A percentile compares a stretch with the other conserved stretches of the same genome.
Evolutionary conservation across 1,140 invertebrate genomes (phyloP).

Genomic region (Drosophila busckii): DNA sequence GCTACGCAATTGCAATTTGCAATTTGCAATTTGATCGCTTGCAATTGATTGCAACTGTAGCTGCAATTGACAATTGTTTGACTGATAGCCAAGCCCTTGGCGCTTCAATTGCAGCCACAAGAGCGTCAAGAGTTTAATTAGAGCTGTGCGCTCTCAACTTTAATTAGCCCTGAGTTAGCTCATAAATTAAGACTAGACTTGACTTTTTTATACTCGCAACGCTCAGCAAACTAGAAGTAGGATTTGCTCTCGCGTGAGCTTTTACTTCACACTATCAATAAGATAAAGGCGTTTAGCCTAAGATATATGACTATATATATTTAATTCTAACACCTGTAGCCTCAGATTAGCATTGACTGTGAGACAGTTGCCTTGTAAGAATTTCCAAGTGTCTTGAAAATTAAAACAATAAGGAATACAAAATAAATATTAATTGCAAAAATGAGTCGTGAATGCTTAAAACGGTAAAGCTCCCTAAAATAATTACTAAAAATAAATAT

Average conservation of each 20-base stretch:
- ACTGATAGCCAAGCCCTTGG: slow-evolving; percentile 24
- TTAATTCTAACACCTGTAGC: slow-evolving; percentile 48
- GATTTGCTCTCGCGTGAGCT: slow-evolving; percentile 51
- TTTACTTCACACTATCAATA: slow-evolving; percentile 63
- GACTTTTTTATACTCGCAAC: slow-evolving; percentile 53
- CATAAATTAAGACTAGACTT: slow-evolving; percentile 57
- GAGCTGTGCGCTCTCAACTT: not conserved
- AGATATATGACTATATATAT: slow-evolving; percentile 61
- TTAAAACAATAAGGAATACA: not conserved
- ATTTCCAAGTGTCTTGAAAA: slow-evolving; percentile 7
- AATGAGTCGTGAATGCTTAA: slow-evolving; percentile 37
- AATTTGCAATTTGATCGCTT: slow-evolving; percentile 22
- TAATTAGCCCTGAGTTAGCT: slow-evolving; percentile 39
- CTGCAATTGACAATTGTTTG: slow-evolving; percentile 30
- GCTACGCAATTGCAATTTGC: slow-evolving; percentile 44
- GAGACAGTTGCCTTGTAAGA: slow-evolving; percentile 27
- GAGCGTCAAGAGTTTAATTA: not conserved
- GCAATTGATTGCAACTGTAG: slow-evolving; percentile 19
- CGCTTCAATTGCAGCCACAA: slow-evolving; percentile 1
- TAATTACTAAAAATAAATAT: not conserved
- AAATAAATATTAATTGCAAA: slow-evolving; percentile 15
- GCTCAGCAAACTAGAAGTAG: slow-evolving; percentile 14
- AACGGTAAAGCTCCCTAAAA: slow-evolving; percentile 40
- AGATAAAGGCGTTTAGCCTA: slow-evolving; percentile 16
- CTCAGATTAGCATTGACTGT: slow-evolving; percentile 71